Base-by-base conservation (phyloP, 2,113 vertebrate species). In the Gallinago paraguaiae region DNA sequence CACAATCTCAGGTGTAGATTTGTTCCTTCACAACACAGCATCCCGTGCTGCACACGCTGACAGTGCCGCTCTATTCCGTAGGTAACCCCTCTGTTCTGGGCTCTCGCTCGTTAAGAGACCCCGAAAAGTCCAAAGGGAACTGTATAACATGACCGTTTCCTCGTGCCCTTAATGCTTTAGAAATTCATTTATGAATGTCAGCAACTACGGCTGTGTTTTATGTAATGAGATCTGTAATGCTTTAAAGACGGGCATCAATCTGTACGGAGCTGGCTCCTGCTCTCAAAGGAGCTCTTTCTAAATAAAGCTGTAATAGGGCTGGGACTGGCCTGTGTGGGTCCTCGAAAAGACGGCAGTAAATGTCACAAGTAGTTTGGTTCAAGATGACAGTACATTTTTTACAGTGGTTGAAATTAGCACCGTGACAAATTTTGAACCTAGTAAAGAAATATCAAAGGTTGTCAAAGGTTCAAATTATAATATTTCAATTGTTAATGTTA, bases 271-370 rank as follows among this genome's bases (percentile, higher is more conserved):
- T 56, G 65, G 72, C 76, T 59, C 2, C 1, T 43, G 11, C 82
- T 72, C 56, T 95, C 91, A 72, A 92, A 95, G 93, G 76, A 23
- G 72, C 67, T 88, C 93, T 84, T 93, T 95, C 91, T 94, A 8
- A 69, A 30, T 39, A 6, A n/a, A 70, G 64, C 93, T 65, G 70
- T 45, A 63, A 33, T 13, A 30, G 86, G 50, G 16, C 67, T 59
- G 11, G 81, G 51, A 2, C 20, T 17, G 60, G 43, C 48, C 15
- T 45, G 90, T 17, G 54, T 15, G 71, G 72, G 33, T n/a, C 77
- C 59, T 88, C 5, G 93, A 28, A 82, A 59, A 70, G 77, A 82
- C 43, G 30, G 4, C 79, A 51, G 68, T 67, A 95, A 90, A 94
- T 92, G 96, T 92, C 92, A 93, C 82, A 46, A 33, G 53, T 27